These are phyloP conservation scores for Eonycteris spelaea DNA, from an alignment of 2,113 vertebrate species.

Conservation along the genomic window DNA sequence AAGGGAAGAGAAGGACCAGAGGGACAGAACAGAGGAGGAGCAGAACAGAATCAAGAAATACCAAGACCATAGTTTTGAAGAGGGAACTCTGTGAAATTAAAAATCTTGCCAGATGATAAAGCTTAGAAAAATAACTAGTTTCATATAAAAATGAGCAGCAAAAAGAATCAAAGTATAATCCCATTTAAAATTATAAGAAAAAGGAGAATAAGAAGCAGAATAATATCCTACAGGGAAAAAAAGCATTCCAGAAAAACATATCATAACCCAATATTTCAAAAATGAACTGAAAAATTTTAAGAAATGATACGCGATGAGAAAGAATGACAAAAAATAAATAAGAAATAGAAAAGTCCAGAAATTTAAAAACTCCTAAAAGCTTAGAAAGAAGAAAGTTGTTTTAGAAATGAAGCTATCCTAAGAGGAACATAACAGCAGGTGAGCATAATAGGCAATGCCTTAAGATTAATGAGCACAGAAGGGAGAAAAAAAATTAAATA, in stretches of 20 bases:
- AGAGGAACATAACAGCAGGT: background rate
- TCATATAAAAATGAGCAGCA: background rate
- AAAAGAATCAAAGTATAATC: background rate
- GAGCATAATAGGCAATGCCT: background rate
- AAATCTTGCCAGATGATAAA: background rate
- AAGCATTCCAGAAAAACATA: background rate
- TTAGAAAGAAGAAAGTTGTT: slow-evolving; percentile 4
- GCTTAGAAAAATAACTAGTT: background rate
- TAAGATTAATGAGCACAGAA: background rate
- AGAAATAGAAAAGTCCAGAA: background rate
- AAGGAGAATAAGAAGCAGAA: background rate
- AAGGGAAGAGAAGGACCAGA: background rate
- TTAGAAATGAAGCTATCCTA: background rate
- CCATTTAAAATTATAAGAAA: background rate
- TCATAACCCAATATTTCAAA: background rate
- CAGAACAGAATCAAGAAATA: background rate
- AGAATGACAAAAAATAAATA: background rate
- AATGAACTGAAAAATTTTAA: background rate
- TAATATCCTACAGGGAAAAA: background rate
- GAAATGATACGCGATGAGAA: background rate
- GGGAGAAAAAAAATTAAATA: background rate
- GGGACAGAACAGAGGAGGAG: background rate
- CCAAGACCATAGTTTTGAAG: background rate
- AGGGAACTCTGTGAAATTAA: background rate
- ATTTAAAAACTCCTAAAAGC: background rate